Conservation (phyloP, 2,888 invertebrate genomes). For the Calephelis perditalis region DNA sequence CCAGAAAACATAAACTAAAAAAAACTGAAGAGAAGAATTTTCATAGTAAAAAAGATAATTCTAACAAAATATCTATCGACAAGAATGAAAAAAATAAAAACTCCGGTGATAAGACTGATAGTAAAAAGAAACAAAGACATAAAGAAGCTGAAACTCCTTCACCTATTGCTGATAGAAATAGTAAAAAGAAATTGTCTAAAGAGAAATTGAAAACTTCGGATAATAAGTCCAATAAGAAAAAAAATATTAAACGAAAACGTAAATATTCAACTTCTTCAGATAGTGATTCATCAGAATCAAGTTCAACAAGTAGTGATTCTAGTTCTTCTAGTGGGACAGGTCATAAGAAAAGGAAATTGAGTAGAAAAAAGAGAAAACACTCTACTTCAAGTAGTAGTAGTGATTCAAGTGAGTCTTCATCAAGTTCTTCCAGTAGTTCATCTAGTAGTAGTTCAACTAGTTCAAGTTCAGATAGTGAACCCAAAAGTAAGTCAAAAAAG, state of each 20-base stretch:
- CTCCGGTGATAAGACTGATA: background rate
- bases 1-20: constrained; percentile 18
- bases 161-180: constrained; percentile 31
- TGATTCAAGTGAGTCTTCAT: constrained; percentile 36
- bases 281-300: constrained; percentile 52
- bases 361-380: constrained; percentile 46
- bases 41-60: constrained; percentile 15
- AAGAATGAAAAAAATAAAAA: constrained; percentile 22
- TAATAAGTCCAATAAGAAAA: constrained; percentile 30
- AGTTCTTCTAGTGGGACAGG: constrained; percentile 58
- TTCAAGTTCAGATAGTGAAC: constrained; percentile 56
- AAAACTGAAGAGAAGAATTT: background rate
- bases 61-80: constrained; percentile 20
- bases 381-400: constrained; percentile 55
- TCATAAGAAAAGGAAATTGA: constrained; percentile 45
- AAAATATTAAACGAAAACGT: constrained; percentile 37
- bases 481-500: constrained; percentile 41
- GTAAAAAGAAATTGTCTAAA: constrained; percentile 26
- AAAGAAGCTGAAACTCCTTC: constrained; percentile 32
- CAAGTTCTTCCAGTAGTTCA: constrained; percentile 52
- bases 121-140: constrained; percentile 14
- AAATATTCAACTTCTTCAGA: constrained; percentile 58
- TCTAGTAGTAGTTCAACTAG: constrained; percentile 43
- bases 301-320: constrained; percentile 53
- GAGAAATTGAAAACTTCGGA: constrained; percentile 24